A percentile compares a stretch with the other conserved stretches of the same genome.
Conservation (phyloP, 1,140 invertebrate genomes). For the Holcopasites calliopsidis region DNA sequence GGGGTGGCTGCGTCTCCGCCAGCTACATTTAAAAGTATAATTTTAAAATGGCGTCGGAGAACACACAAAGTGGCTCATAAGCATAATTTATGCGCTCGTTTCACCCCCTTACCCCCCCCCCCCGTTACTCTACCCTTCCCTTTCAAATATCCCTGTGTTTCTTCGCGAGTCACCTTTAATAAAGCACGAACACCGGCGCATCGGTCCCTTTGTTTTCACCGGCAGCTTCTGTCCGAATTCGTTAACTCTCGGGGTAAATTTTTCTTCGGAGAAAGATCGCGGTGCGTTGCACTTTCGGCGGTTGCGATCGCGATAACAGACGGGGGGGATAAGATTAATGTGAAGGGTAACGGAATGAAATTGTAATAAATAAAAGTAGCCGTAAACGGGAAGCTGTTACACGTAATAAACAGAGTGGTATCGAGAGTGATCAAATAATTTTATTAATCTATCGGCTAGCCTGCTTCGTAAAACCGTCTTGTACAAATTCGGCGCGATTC, state of each 20-base stretch:
- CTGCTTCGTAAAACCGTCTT: no score
- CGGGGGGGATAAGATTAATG: no score
- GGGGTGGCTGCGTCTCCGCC: conserved; percentile 11
- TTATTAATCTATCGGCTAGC: no score
- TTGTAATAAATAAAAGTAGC: no score
- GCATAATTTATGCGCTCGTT: conserved; percentile 69
- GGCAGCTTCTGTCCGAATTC: conserved; percentile 50
- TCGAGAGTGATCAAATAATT: no score
- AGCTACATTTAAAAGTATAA: conserved; percentile 72
- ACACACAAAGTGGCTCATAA: conserved; percentile 68
- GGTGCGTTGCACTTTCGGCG: no score
- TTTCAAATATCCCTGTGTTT: conserved; percentile 31
- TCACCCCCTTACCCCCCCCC: conserved; percentile 3
- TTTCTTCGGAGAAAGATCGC: conserved; percentile 22
- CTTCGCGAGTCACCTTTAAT: conserved; percentile 66
- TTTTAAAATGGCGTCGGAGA: conserved; percentile 66
- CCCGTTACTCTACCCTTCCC: not conserved
- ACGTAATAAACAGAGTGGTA: no score
- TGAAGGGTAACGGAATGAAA: no score
- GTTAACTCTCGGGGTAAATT: conserved; percentile 44
- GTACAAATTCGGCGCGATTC: not conserved
- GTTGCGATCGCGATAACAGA: no score
- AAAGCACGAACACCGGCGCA: no score
- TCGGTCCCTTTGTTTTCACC: conserved; percentile 19
- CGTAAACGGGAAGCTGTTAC: no score